Evolutionary conservation across 2,113 vertebrate species (phyloP), one percentile per base, ranked within the genome.

Genomic region (Axis porcinus): DNA sequence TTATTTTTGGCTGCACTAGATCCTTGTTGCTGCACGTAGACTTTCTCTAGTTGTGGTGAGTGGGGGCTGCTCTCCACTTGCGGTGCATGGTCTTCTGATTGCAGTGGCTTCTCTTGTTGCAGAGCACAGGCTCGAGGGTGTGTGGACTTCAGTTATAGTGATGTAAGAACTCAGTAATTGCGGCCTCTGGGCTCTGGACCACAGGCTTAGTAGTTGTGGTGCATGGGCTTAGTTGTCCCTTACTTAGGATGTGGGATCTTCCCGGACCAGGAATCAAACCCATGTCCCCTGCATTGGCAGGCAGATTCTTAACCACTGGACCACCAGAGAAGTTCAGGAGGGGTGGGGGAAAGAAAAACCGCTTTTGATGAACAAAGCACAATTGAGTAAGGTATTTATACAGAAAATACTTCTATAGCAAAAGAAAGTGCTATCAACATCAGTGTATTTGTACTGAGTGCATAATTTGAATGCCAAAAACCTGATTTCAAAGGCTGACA

Each of bases 271-370:
- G 40, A 0, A 7, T 43, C 21, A 43, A 43, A 14, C 40, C 21
- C 21, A 43, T 43, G 36, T 74, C 70, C 19, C 12, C 11, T 76
- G 70, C 70, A 76, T 1, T 76, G 23, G 40, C 21, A 76, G 70
- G 40, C 70, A 76, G 70, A 43, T 43, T 76, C 70, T 76, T 27
- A 76, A 76, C 36, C 70, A 15, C 12, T 76, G 40, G 36, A 25
- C 70, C 36, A 43, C 12, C 70, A 43, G 40, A 11, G 70, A 43
- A 43, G 21, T 25, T 36, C 11, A 0, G 0, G n/a, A n/a, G 0
- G 12, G 27, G 11, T 2, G 25, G 15, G 30, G 3, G 4, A 1
- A 0, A 10, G 19, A 5, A 2, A 8, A 14, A 74, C 40, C 40
- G 43, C 11, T 57, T 47, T 9, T 62, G 89, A 82, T n/a, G 27